Evolutionary conservation across 2,113 vertebrate species (phyloP), one percentile per base, ranked within the genome.

Genomic region (Sterrhoptilus dennistouni): DNA sequence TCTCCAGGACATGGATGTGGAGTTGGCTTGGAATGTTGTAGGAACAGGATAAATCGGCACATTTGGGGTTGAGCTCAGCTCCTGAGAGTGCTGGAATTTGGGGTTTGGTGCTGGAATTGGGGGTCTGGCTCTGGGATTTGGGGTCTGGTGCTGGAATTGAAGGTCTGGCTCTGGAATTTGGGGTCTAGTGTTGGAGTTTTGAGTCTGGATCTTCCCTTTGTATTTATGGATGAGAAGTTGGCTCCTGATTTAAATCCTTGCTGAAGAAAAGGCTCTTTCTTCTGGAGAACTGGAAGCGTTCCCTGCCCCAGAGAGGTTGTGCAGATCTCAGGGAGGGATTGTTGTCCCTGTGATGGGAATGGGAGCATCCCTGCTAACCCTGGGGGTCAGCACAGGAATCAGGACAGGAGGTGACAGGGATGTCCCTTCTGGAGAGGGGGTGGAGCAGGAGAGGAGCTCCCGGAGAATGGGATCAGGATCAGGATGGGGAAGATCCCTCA

Each of bases 311-410:
- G 83, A 23, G 64, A 31, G 60, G 42, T 8, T 8, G 21, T 56
- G 52, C 13, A 2, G 45, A 27, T 29, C 59, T 60, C 44, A 8
- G 38, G 12, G 57, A 36, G 27, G 56, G 38, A 47, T 57, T 1
- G 0, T 12, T 22, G 42, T 56, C n/a, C 50, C 42, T 40, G 12
- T 2, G 33, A 2, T 13, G 44, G 54, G 61, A 33, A 52, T 1
- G 8, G 22, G 5, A 59, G 6, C n/a, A 49, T 23, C 77, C 14
- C 74, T 33, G 45, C n/a, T 8, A 0, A 3, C 27, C 28, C 23
- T 6, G 25, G 65, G 71, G 8, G 45, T 15, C 31, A 19, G 44
- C 24, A 0, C 7, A 6, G 70, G n/a, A 10, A 25, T 5, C 2
- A 3, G 74, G 53, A 63, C 29, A 49, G 9, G 23, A 80, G 56